Percentiles rank a stretch among this genome's conserved stretches.
phyloP scores from a whole-genome alignment of 2,888 invertebrate species.

The Dione vanillae region DNA sequence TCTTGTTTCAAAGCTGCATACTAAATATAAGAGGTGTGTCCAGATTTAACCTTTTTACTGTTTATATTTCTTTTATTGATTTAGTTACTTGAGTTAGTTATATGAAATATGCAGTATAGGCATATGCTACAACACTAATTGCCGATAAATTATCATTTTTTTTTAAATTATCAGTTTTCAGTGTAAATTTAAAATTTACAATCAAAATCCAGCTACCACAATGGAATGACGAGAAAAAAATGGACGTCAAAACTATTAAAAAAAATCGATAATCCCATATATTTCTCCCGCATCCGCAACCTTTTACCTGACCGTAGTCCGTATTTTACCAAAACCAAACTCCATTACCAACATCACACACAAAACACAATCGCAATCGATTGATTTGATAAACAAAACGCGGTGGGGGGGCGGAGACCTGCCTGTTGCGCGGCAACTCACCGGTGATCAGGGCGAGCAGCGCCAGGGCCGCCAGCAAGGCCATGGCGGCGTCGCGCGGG shows the following conservation, averaged over 20 bases:
- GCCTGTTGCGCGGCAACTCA: slow-evolving; percentile 79
- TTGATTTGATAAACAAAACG: slow-evolving; percentile 52
- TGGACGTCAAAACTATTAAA: not conserved
- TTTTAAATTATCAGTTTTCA: not conserved
- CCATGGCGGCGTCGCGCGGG: slow-evolving; percentile 81
- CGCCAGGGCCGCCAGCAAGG: slow-evolving; percentile 78
- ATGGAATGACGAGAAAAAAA: not conserved
- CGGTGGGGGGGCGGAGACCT: slow-evolving; percentile 62
- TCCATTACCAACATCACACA: slow-evolving; percentile 61
- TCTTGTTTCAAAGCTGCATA: not conserved
- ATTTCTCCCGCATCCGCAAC: not conserved
- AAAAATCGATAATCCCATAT: slow-evolving; percentile 1
- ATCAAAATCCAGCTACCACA: not conserved
- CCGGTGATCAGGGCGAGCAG: slow-evolving; percentile 79
- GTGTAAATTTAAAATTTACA: not conserved
- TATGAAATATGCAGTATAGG: not conserved
- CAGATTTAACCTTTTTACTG: not conserved
- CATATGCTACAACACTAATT: not conserved
- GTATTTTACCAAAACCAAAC: slow-evolving; percentile 39
- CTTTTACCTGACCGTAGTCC: slow-evolving; percentile 35
- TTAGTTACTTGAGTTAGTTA: not conserved
- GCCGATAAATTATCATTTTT: not conserved
- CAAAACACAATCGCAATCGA: slow-evolving; percentile 65
- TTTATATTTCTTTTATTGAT: not conserved
- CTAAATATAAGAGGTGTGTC: not conserved